Evolutionary conservation across 2,797 vertebrate species (phyloP).

Genomic region (Tragopan temminckii): DNA sequence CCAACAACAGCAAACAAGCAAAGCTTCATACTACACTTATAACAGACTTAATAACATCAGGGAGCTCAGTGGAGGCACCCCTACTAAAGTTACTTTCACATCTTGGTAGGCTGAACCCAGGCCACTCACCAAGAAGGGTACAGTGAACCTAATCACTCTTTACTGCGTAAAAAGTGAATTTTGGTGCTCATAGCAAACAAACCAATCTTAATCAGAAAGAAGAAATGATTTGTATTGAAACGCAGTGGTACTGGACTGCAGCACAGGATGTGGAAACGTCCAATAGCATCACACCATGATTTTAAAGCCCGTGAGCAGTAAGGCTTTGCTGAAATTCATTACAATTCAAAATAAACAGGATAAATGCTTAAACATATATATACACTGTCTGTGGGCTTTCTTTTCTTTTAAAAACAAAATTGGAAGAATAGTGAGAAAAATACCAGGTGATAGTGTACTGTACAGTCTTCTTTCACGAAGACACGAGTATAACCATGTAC

Average conservation of each 20-base stretch:
- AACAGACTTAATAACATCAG: neutral
- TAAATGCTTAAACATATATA: neutral
- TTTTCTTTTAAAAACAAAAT: neutral
- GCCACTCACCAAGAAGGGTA: neutral
- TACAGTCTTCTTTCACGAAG: slow-evolving; percentile 52
- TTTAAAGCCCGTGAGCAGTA: neutral
- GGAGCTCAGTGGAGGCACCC: rapidly evolving
- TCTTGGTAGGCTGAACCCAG: neutral
- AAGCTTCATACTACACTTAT: neutral
- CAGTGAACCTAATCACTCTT: neutral
- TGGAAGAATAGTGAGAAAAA: slow-evolving; percentile 36
- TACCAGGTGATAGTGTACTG: slow-evolving; percentile 44
- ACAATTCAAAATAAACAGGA: neutral
- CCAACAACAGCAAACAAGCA: neutral
- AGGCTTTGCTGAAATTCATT: neutral
- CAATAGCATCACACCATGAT: neutral
- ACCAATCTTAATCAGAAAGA: neutral
- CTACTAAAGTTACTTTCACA: neutral
- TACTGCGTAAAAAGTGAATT: neutral
- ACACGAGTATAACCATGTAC: slow-evolving; percentile 3
- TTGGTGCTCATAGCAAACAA: neutral
- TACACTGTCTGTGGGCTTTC: neutral
- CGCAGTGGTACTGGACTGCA: neutral
- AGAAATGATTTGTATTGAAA: neutral
- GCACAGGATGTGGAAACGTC: neutral